Evolutionary conservation across 30 jellyfish, hydroid and myxozoan species (phyloP).

Genomic region (Nemopilema nomurai): DNA sequence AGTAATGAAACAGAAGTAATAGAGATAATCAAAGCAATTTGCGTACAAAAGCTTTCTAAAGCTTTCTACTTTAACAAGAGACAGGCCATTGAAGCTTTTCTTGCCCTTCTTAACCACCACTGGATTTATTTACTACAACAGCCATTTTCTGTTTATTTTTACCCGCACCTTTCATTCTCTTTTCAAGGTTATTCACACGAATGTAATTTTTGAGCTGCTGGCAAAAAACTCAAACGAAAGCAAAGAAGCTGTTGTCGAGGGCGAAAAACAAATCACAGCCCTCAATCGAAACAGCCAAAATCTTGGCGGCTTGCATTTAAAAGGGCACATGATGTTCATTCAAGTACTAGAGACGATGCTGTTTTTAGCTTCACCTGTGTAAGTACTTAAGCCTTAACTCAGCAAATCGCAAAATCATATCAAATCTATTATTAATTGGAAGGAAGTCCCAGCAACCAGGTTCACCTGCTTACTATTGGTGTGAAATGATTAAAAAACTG

Average conservation of each 20-base stretch:
- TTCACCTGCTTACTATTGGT: neutral
- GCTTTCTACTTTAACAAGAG: no score
- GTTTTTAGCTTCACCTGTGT: slow-evolving; percentile 50
- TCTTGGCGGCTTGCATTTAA: slow-evolving; percentile 20
- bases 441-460: no score
- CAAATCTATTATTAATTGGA: no score
- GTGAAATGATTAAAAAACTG: neutral
- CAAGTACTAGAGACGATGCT: slow-evolving; percentile 40
- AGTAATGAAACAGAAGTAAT: no score
- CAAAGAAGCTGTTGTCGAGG: neutral
- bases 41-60: no score
- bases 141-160: neutral
- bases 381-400: neutral
- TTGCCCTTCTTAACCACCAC: no score
- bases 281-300: neutral
- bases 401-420: no score
- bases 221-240: slow-evolving; percentile 4
- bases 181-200: slow-evolving; percentile 46
- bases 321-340: slow-evolving; percentile 46
- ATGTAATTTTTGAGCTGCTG: slow-evolving; percentile 43
- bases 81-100: no score
- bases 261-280: neutral
- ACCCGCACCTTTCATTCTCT: slow-evolving; percentile 11
- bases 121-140: no score
- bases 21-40: no score